Conservation (phyloP, 2,888 invertebrate species). For the Heteropelma amictum region DNA sequence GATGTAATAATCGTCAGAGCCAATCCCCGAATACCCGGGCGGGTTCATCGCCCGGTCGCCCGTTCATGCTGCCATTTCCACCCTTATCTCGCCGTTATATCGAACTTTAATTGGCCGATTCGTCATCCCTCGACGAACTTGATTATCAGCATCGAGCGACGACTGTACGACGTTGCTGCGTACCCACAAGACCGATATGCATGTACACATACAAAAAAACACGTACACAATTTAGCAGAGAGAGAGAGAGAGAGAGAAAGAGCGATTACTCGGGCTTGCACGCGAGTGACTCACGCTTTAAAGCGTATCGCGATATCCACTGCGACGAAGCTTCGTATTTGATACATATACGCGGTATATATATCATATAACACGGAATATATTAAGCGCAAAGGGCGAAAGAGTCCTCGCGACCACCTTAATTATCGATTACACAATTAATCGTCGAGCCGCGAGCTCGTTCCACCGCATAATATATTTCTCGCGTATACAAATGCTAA, state of each 20-base stretch:
- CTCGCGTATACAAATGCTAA: too few relatives aligned
- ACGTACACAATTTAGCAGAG: too few relatives aligned
- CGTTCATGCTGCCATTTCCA: conserved; percentile 53
- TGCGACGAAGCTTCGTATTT: conserved; percentile 39
- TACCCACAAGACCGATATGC: conserved; percentile 14
- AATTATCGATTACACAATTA: conserved; percentile 74
- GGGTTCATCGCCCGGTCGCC: conserved; percentile 59
- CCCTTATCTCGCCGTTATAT: conserved; percentile 74
- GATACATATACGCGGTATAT: conserved; percentile 8
- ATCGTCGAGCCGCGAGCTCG: conserved; percentile 60
- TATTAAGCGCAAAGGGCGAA: conserved; percentile 26
- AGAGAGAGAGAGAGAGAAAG: too few relatives aligned
- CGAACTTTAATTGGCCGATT: conserved; percentile 77
- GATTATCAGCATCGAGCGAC: conserved; percentile 74
- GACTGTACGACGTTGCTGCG: conserved; percentile 69
- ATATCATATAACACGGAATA: too few relatives aligned
- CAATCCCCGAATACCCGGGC: conserved; percentile 28
- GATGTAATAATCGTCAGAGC: conserved; percentile 28
- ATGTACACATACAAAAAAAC: too few relatives aligned
- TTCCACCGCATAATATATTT: background rate
- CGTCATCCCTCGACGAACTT: conserved; percentile 77
- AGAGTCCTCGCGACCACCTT: conserved; percentile 60
- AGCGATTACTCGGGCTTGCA: conserved; percentile 62
- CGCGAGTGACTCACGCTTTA: conserved; percentile 76
- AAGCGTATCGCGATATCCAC: conserved; percentile 65